Base-by-base conservation (phyloP, 2,113 vertebrate genomes). In the Acanthochromis polyacanthus region DNA sequence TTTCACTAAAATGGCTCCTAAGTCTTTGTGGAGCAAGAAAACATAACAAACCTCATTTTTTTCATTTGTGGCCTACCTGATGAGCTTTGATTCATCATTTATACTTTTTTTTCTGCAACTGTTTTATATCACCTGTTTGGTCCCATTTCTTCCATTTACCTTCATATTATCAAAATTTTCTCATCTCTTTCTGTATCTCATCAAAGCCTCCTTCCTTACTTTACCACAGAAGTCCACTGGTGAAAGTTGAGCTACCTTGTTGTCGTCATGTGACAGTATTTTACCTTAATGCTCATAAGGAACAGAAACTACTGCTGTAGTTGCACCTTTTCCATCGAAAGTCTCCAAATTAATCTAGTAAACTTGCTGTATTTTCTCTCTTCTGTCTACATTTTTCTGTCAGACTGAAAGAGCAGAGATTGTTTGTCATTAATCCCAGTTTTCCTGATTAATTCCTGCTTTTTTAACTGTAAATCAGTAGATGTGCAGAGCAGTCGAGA, bases 301-400 rank as follows among this genome's bases (percentile, higher is more conserved):
- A 83, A 82, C 59, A 51, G 75, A 78, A 66, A 71, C 50, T 2
- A 43, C 50, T 48, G 14, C 28, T 69, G 12, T 45, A 38, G 58
- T 28, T 23, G 11, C 20, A 62, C 9, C 5, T 58, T 48, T 23
- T n/a, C 10, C 1, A 22, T 67, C 8, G n/a, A 62, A 80, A 53
- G 22, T 36, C 16, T n/a, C 40, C 17, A 16, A 5, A 36, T 9
- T 3, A 10, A n/a, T 32, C 36, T 4, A 16, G 32, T 61, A 36
- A 64, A 40, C 46, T 9, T 0, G 14, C 22, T 16, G 53, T 43
- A 9, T 51, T 43, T 43, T 30, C 15, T 19, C 10, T 38, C 28
- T 5, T 23, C 5, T 23, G 10, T 12, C 15, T 22, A 0, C 16
- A 40, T 71, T 66, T 56, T 22, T 38, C 3, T 20, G 16, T 48